A percentile compares a stretch with the other conserved stretches of the same genome.
phyloP scores from a whole-genome alignment of 2,113 vertebrate genomes.

The Scomber japonicus region DNA sequence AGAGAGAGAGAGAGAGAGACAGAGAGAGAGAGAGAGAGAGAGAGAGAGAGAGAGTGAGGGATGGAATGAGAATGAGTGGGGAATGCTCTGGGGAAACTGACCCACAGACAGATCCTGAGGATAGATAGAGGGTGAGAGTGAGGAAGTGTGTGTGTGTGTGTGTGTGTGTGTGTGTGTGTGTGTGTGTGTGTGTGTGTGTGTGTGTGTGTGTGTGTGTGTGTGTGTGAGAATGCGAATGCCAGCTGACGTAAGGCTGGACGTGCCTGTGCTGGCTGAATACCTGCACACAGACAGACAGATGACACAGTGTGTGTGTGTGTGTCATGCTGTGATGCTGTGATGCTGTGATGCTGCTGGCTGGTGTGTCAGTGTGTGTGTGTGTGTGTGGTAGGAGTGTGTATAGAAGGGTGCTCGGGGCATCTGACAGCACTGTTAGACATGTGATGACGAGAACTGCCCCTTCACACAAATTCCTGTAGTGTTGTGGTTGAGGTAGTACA shows the following conservation, averaged over 20 bases:
- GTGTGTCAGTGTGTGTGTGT: not conserved
- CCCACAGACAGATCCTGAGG: conserved; percentile 26
- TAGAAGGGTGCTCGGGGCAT: not conserved
- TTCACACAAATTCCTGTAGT: no score
- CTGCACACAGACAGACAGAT: conserved; percentile 3
- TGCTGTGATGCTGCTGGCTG: not conserved
- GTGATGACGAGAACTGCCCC: not conserved
- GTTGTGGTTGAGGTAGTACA: no score
- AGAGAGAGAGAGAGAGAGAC: not conserved
- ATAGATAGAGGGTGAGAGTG: conserved; percentile 13
- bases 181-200: conserved; percentile 24
- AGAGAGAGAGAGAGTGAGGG: not conserved
- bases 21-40: not conserved
- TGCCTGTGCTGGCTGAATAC: conserved; percentile 19
- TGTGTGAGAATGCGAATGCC: conserved; percentile 9
- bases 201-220: conserved; percentile 4
- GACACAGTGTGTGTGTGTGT: not conserved
- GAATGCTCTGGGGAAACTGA: conserved; percentile 17
- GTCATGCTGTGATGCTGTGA: not conserved
- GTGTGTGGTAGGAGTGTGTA: not conserved
- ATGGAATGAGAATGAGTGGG: conserved; percentile 20
- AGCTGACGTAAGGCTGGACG: conserved; percentile 41
- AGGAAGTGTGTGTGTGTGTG: not conserved
- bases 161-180: conserved; percentile 24
- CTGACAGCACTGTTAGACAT: not conserved